Evolutionary conservation across 2,113 vertebrate genomes (phyloP).

Genomic region (Indicator indicator): DNA sequence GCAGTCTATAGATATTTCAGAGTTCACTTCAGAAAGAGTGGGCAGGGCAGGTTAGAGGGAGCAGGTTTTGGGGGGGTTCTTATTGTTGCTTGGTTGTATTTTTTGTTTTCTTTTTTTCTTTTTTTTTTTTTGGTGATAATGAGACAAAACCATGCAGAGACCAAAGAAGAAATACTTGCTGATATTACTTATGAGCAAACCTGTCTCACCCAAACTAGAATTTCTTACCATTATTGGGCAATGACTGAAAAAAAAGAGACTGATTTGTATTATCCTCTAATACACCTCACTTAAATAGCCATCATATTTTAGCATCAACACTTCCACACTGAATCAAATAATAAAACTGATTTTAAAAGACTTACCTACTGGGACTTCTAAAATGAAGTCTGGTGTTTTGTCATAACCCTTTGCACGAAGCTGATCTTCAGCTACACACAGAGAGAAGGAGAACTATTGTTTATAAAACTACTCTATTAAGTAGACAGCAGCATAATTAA

Average conservation of each 20-base stretch:
- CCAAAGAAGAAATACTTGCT: neutral
- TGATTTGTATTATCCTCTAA: neutral
- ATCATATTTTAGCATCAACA: neutral
- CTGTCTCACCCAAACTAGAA: neutral
- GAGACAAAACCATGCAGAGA: neutral
- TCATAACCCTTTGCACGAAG: conserved; percentile 96
- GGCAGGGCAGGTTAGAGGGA: neutral
- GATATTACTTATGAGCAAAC: neutral
- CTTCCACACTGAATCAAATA: neutral
- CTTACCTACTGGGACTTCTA: conserved; percentile 96
- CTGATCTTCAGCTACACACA: conserved; percentile 92
- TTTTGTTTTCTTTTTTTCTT: too few relatives aligned
- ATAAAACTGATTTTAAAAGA: conserved; percentile 44
- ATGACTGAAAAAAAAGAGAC: neutral
- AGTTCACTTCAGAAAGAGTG: neutral
- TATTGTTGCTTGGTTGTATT: neutral
- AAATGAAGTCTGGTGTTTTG: conserved; percentile 98
- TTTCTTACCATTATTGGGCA: neutral
- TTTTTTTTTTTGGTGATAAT: neutral
- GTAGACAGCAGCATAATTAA: conserved; percentile 74
- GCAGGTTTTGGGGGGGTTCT: neutral
- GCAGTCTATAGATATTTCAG: neutral
- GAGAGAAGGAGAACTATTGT: conserved; percentile 69
- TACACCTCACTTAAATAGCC: conserved; percentile 1
- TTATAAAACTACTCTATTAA: conserved; percentile 68